Conservation (phyloP, 2,797 vertebrate genomes). For the Acipenser oxyrinchus region DNA sequence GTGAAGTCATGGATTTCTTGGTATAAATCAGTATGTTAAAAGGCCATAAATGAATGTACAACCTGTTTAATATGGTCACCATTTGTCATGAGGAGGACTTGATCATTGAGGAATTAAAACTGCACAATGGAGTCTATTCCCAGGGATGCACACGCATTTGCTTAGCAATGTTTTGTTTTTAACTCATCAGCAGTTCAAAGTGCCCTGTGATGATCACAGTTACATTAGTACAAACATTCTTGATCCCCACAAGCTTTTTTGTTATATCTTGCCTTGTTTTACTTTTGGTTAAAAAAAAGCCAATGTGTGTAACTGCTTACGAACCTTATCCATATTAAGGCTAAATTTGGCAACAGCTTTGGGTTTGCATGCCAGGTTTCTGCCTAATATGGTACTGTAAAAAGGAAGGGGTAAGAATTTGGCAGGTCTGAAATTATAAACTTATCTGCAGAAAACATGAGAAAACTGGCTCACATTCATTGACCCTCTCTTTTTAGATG, state of each 20-base stretch:
- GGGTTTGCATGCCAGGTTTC: constrained; percentile 10
- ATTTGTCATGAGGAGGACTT: too few species aligned
- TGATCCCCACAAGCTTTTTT: constrained; percentile 2
- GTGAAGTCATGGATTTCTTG: too few species aligned
- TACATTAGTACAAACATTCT: not conserved
- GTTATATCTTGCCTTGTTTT: constrained; percentile 4
- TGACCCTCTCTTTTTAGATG: not conserved
- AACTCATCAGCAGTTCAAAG: too few species aligned
- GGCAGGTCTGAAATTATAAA: constrained; percentile 7
- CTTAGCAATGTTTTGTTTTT: too few species aligned
- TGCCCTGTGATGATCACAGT: not conserved
- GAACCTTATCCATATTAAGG: constrained; percentile 14
- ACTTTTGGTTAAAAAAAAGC: not conserved
- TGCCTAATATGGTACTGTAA: constrained; percentile 18
- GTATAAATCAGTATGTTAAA: too few species aligned
- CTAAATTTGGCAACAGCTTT: constrained; percentile 10
- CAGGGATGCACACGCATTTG: too few species aligned
- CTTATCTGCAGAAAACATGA: not conserved
- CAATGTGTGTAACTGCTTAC: constrained; percentile 4
- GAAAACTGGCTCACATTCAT: not conserved
- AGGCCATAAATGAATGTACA: too few species aligned
- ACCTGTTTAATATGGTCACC: too few species aligned
- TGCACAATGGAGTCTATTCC: too few species aligned
- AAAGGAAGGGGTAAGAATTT: constrained; percentile 13
- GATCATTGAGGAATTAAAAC: too few species aligned